Evolutionary conservation across 1,140 invertebrate species (phyloP).

Genomic region (Cephus cinctus): DNA sequence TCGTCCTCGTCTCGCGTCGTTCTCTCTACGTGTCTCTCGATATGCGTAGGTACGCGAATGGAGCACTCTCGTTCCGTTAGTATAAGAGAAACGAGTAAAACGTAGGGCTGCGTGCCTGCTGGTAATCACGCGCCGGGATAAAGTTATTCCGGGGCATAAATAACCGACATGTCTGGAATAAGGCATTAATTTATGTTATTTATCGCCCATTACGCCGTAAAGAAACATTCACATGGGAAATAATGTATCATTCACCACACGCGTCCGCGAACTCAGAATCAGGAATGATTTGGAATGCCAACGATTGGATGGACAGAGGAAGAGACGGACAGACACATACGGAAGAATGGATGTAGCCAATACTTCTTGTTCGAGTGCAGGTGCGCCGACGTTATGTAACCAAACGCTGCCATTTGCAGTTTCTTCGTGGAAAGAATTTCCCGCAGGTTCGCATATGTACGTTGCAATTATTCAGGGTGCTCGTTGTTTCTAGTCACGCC

Average conservation of each 20-base stretch:
- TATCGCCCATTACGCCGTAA: slow-evolving; percentile 53
- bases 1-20: too few species aligned
- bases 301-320: slow-evolving; percentile 21
- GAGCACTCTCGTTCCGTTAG: too few species aligned
- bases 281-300: slow-evolving; percentile 47
- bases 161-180: slow-evolving; percentile 53
- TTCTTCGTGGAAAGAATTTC: too few species aligned
- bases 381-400: too few species aligned
- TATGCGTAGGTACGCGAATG: too few species aligned
- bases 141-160: slow-evolving; percentile 54
- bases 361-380: too few species aligned
- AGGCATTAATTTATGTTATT: slow-evolving; percentile 57
- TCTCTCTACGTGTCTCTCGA: too few species aligned
- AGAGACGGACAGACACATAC: not conserved
- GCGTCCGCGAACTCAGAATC: slow-evolving; percentile 38
- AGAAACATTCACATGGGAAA: slow-evolving; percentile 53
- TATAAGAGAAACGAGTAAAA: slow-evolving; percentile 22
- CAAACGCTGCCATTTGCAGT: too few species aligned
- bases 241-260: slow-evolving; percentile 52
- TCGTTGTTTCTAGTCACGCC: too few species aligned
- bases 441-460: too few species aligned
- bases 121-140: slow-evolving; percentile 53
- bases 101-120: slow-evolving; percentile 46
- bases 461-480: too few species aligned
- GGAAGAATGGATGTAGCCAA: too few species aligned